Base-by-base conservation (phyloP, 1,140 invertebrate genomes). In the Bradysia coprophila region DNA sequence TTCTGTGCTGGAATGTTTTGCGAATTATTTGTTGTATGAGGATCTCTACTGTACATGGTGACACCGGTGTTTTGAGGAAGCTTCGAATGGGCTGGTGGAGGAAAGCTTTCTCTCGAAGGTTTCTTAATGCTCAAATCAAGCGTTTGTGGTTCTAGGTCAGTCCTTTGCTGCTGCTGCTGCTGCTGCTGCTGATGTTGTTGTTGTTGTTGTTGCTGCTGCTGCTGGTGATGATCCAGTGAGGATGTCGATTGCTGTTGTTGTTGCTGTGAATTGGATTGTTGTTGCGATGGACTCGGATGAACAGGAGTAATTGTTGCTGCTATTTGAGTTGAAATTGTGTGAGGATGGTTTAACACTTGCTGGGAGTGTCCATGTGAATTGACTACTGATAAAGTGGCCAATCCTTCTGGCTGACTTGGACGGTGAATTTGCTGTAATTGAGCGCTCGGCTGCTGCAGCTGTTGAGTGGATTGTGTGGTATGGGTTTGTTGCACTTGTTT, bases 121-220 rank as follows among this genome's bases (percentile, higher is more conserved):
- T 84, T 78, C 54, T 87, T 89, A 15, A 87, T 78, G 51, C 80
- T 85, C 28, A 89, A 56, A 54, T 89, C 83, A 0, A 89, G 62
- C 0, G 83, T 81, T 41, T 77, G 72, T 16, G 71, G 69, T 45
- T 75, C 72, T 3, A 65, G 53, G 43, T 66, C 61, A 33, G 50
- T 51, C 3, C 53, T 51, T 42, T 37, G 22, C 38, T n/a, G n/a
- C n/a, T n/a, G n/a, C n/a, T n/a, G n/a, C n/a, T n/a, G n/a, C n/a
- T n/a, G n/a, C n/a, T n/a, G n/a, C n/a, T n/a, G n/a, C n/a, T n/a
- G n/a, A n/a, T n/a, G n/a, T n/a, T n/a, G n/a, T n/a, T n/a, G n/a
- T n/a, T n/a, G n/a, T n/a, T n/a, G n/a, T n/a, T n/a, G n/a, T n/a
- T n/a, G n/a, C n/a, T n/a, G n/a, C n/a, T 15, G 56, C 34, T 67